phyloP scores from a whole-genome alignment of 1,140 invertebrate genomes.

The Geopemphigus sp. region DNA sequence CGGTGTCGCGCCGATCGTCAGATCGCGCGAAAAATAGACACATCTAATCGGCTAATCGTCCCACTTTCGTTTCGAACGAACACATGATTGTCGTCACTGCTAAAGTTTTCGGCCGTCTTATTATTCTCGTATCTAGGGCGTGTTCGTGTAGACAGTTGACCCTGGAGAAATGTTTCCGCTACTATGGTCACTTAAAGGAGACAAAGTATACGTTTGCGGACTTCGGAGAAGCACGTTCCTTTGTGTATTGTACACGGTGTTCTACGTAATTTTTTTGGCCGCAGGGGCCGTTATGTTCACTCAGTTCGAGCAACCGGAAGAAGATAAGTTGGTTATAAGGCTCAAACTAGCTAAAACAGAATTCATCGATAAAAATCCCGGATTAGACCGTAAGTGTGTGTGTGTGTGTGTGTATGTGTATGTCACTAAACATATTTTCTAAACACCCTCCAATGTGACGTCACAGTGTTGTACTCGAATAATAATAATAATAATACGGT shows the following conservation, averaged over 20 bases:
- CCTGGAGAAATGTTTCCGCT: neutral
- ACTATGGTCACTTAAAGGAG: neutral
- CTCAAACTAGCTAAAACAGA: neutral
- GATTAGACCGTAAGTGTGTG: neutral
- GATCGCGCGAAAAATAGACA: neutral
- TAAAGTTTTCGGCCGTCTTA: too few species aligned
- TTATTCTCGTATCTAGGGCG: too few species aligned
- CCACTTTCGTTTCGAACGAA: too few species aligned
- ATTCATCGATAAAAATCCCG: conserved; percentile 4
- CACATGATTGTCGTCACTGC: too few species aligned
- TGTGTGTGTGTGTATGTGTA: too few species aligned
- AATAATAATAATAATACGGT: too few species aligned
- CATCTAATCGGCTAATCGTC: too few species aligned
- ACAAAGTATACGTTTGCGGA: neutral
- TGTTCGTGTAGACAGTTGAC: neutral
- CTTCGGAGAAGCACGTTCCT: conserved; percentile 6
- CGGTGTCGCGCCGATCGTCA: neutral
- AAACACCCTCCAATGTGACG: too few species aligned
- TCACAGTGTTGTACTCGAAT: too few species aligned
- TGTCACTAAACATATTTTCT: too few species aligned
- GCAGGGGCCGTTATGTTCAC: neutral
- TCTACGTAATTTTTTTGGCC: neutral
- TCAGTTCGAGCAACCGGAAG: neutral
- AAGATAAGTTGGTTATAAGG: neutral
- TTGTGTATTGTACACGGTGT: neutral